Conservation (phyloP, 1,140 invertebrate species). For the Carposina sasakii region DNA sequence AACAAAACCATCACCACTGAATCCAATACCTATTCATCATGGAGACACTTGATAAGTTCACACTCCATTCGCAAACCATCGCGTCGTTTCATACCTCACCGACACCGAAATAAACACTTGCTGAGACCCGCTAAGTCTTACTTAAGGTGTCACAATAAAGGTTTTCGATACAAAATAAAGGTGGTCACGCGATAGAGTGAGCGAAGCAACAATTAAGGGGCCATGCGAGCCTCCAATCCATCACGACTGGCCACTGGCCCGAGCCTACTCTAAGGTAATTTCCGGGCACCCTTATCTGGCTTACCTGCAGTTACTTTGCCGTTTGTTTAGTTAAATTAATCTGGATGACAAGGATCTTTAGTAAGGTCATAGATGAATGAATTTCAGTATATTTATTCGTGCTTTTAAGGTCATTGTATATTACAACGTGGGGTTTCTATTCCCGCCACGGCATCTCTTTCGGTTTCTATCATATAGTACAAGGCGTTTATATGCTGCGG, state of each 20-base stretch:
- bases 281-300: slow-evolving; percentile 63
- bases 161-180: slow-evolving; percentile 32
- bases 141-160: slow-evolving; percentile 49
- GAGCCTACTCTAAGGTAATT: slow-evolving; percentile 65
- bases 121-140: slow-evolving; percentile 35
- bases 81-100: too few relatives aligned
- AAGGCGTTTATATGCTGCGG: too few relatives aligned
- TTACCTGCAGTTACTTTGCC: slow-evolving; percentile 45
- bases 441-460: too few relatives aligned
- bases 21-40: too few relatives aligned
- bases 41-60: too few relatives aligned
- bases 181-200: slow-evolving; percentile 33
- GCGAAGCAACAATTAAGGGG: slow-evolving; percentile 62
- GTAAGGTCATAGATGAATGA: slow-evolving; percentile 24
- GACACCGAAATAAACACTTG: too few relatives aligned
- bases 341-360: slow-evolving; percentile 51
- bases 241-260: slow-evolving; percentile 50
- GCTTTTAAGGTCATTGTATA: too few relatives aligned
- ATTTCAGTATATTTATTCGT: too few relatives aligned
- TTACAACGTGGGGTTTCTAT: too few relatives aligned
- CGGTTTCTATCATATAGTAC: too few relatives aligned
- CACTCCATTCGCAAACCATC: too few relatives aligned
- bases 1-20: too few relatives aligned
- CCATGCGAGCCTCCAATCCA: slow-evolving; percentile 64
- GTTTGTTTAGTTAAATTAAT: slow-evolving; percentile 66